Evolutionary conservation across 2,113 vertebrate genomes (phyloP).

Genomic region (Glaucomys volans): DNA sequence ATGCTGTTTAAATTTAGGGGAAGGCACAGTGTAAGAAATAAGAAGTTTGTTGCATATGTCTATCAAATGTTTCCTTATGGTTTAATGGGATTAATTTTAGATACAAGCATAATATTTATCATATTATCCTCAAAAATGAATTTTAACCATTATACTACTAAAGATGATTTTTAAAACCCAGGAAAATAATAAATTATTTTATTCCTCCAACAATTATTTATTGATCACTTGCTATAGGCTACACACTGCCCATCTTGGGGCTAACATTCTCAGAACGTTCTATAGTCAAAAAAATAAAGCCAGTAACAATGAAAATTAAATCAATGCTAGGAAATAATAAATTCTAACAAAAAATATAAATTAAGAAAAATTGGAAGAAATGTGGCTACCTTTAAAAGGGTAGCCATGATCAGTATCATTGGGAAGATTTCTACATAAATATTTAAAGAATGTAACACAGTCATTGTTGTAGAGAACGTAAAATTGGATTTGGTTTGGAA

Average conservation of each 20-base stretch:
- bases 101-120: not conserved
- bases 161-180: not conserved
- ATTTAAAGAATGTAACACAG: not conserved
- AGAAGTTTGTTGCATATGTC: not conserved
- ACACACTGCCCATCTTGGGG: accelerated
- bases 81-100: not conserved
- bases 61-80: not conserved
- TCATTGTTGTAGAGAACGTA: not conserved
- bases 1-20: not conserved
- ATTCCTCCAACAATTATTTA: not conserved
- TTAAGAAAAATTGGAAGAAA: not conserved
- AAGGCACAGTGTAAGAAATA: not conserved
- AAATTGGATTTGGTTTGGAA: not conserved
- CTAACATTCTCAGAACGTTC: not conserved
- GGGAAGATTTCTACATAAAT: not conserved
- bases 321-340: not conserved
- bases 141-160: not conserved
- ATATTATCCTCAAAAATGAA: not conserved
- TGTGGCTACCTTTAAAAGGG: not conserved
- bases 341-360: not conserved
- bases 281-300: not conserved
- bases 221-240: not conserved
- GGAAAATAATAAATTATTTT: not conserved
- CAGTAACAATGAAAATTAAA: not conserved
- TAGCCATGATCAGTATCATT: not conserved